Conservation (phyloP, 2,888 invertebrate species). For the Rhorus exstirpatorius region DNA sequence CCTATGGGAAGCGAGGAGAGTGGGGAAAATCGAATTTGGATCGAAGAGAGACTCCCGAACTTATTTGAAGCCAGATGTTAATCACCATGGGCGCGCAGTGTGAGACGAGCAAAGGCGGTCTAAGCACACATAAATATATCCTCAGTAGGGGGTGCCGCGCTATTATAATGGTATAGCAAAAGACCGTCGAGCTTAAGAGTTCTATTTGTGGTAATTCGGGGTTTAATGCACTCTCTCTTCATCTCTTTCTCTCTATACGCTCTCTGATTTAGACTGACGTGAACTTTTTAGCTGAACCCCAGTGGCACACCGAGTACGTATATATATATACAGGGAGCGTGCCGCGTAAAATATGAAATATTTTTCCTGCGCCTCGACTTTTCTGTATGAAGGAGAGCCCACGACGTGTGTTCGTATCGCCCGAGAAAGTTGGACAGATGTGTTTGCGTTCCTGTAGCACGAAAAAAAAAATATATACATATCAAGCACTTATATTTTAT, state of each 20-base stretch:
- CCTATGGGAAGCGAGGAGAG: conserved; percentile 27
- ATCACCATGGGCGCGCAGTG: conserved; percentile 83
- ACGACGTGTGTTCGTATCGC: conserved; percentile 39
- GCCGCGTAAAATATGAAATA: conserved; percentile 82
- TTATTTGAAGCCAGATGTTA: conserved; percentile 84
- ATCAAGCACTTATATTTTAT: conserved; percentile 45
- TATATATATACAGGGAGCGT: conserved; percentile 34
- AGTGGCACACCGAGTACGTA: conserved; percentile 69
- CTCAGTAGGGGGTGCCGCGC: conserved; percentile 83
- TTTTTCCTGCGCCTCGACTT: conserved; percentile 79
- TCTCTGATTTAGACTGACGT: conserved; percentile 81
- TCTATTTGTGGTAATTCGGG: conserved; percentile 86
- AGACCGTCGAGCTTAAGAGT: conserved; percentile 82
- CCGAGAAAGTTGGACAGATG: conserved; percentile 59
- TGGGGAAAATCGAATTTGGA: conserved; percentile 56
- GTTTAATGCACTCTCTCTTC: conserved; percentile 83
- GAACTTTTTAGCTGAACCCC: conserved; percentile 76
- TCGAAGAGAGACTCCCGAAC: conserved; percentile 74
- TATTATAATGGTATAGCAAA: conserved; percentile 84
- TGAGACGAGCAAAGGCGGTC: conserved; percentile 83
- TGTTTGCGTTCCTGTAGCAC: conserved; percentile 26
- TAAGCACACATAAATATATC: conserved; percentile 85
- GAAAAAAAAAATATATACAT: conserved; percentile 17
- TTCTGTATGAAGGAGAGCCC: conserved; percentile 48
- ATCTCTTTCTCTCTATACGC: conserved; percentile 49